Conservation (phyloP, 2,113 vertebrate species). For the Strix aluco region DNA sequence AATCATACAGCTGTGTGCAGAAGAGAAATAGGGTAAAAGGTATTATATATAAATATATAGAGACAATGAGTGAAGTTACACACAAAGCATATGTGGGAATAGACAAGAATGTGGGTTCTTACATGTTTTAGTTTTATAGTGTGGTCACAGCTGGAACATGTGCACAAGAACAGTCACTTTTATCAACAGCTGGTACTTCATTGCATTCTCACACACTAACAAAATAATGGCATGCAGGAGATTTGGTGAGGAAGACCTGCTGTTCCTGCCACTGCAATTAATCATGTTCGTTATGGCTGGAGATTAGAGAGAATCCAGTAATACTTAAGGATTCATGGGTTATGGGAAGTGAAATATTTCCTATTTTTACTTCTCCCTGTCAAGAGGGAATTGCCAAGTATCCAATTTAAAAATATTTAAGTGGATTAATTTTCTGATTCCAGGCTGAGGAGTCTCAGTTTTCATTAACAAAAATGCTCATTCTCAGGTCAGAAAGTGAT, state of each 20-base stretch:
- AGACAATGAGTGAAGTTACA: slow-evolving; percentile 26
- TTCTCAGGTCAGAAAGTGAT: not conserved
- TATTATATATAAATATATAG: not conserved
- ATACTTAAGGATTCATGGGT: not conserved
- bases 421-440: not conserved
- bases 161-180: not conserved
- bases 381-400: not conserved
- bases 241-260: slow-evolving; percentile 11
- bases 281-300: not conserved
- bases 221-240: not conserved
- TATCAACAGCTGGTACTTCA: slow-evolving; percentile 7
- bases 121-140: not conserved
- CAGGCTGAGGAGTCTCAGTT: not conserved
- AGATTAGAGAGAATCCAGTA: not conserved
- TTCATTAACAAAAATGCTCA: not conserved
- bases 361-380: not conserved
- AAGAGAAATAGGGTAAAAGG: not conserved
- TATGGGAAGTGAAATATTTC: not conserved
- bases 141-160: slow-evolving; percentile 5
- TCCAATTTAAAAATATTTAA: not conserved
- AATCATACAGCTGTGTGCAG: not conserved
- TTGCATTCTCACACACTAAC: not conserved
- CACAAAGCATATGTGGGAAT: not conserved
- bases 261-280: slow-evolving; percentile 3
- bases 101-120: not conserved